Conservation (phyloP, 2,113 vertebrate species). For the Aix galericulata region DNA sequence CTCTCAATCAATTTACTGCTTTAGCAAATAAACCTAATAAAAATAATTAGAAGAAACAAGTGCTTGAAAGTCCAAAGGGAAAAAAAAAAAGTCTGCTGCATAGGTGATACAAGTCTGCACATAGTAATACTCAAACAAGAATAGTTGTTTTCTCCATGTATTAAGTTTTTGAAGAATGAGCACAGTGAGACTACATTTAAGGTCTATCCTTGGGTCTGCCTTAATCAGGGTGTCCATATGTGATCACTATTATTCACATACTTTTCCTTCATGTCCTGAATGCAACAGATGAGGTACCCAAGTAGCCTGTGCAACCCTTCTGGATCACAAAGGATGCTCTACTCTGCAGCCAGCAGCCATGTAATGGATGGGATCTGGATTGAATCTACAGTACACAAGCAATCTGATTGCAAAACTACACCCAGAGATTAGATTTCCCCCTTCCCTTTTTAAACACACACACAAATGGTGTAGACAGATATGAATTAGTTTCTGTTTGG, state of each 20-base stretch:
- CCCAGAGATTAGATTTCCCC: background rate
- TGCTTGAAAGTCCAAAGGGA: slow-evolving; percentile 12
- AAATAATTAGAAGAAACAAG: background rate
- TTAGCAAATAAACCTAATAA: slow-evolving; percentile 4
- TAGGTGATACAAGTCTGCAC: background rate
- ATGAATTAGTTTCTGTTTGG: background rate
- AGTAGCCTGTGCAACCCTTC: background rate
- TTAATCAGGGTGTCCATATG: background rate
- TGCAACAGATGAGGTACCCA: background rate
- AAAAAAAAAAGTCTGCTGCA: background rate
- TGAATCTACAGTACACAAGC: background rate
- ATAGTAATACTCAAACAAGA: background rate
- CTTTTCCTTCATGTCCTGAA: background rate
- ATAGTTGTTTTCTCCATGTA: background rate
- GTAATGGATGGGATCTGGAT: background rate
- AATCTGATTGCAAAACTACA: background rate
- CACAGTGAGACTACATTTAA: background rate
- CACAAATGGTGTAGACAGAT: background rate
- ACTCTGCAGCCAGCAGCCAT: background rate
- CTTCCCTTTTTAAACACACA: background rate
- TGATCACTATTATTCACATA: background rate
- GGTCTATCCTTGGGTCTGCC: background rate
- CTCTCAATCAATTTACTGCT: background rate
- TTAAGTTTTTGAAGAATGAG: background rate
- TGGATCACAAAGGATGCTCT: background rate